Base-by-base conservation (phyloP, 2,797 vertebrate species). In the Prunella strophiata region DNA sequence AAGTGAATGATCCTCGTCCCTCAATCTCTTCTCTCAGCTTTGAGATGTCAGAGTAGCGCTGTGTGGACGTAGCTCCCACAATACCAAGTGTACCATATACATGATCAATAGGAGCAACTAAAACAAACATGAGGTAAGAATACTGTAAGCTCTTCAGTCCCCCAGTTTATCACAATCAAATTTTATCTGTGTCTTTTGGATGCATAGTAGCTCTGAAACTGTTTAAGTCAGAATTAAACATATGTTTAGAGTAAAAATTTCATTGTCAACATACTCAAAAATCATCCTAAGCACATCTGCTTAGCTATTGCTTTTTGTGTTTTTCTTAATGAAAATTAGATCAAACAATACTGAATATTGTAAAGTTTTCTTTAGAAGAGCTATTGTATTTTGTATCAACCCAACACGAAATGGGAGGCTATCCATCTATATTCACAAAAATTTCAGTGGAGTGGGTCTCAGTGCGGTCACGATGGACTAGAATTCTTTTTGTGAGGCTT, bases 91-190 rank as follows among this genome's bases (percentile, higher is more conserved):
- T 99, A 10, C 98, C 98, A 14, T 99, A 99, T 21, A 99, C 98
- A 18, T 99, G 97, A 94, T 99, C 99, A 94, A 99, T 99, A 8
- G 99, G 99, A 94, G 98, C 98, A 97, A 99, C 99, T 99, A 85
- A 58, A 96, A 96, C 7, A 78, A 58, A 88, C 11, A 77, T 45
- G 29, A 95, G 65, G 68, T 18, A 75, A 66, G 21, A 85, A 59
- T 17, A 57, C 5, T 21, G 26, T 70, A 55, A 86, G 50, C 21
- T 48, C 30, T 50, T 68, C 65, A 66, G 40, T 10, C 45, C 30
- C 47, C 66, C 65, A 66, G 40, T 10, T 79, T 82, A 27, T 54
- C 11, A 43, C 4, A 30, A 36, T 42, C 19, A 65, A 51, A 34
- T 22, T 19, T 51, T 48, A 16, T 87, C 73, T 18, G 4, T 34